Percentiles rank a stretch among this genome's conserved stretches.
Conservation (phyloP, 2,888 invertebrate genomes). For the Oligia fasciuncula region DNA sequence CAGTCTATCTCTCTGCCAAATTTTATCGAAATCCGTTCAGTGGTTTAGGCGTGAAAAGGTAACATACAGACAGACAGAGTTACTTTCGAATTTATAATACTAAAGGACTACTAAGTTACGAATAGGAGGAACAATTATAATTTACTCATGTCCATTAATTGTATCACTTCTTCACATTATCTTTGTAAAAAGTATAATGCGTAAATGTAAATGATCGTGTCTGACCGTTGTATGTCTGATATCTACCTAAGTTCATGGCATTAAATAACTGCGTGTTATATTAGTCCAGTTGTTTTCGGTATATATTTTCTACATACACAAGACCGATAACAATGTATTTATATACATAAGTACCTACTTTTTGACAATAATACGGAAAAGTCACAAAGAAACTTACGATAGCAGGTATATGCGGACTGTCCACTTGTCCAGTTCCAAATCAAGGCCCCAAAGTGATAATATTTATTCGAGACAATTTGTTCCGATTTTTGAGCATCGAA, state of each 20-base stretch:
- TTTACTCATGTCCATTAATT: slow-evolving; percentile 38
- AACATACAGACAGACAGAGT: too few relatives aligned
- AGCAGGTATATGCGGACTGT: neutral
- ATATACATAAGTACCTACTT: slow-evolving; percentile 9
- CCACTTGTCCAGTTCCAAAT: neutral
- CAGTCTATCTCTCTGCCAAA: too few relatives aligned
- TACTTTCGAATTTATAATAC: too few relatives aligned
- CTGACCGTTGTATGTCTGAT: slow-evolving; percentile 56
- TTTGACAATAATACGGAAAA: slow-evolving; percentile 35
- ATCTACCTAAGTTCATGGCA: slow-evolving; percentile 63
- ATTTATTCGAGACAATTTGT: slow-evolving; percentile 30
- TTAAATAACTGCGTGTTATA: slow-evolving; percentile 62
- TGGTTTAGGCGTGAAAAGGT: too few relatives aligned
- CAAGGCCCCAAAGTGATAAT: slow-evolving; percentile 11
- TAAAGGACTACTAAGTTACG: neutral
- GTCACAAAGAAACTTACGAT: neutral
- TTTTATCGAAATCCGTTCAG: too few relatives aligned
- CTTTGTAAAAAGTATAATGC: slow-evolving; percentile 51
- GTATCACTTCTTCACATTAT: slow-evolving; percentile 43
- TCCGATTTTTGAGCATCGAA: slow-evolving; percentile 33
- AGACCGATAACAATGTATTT: slow-evolving; percentile 37
- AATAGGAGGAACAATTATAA: slow-evolving; percentile 30
- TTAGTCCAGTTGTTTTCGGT: slow-evolving; percentile 47
- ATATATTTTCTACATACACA: slow-evolving; percentile 24
- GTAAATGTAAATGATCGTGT: slow-evolving; percentile 36